These are phyloP conservation scores for Salvelinus fontinalis DNA, from an alignment of 2,113 vertebrate species.

Conservation along the genomic window DNA sequence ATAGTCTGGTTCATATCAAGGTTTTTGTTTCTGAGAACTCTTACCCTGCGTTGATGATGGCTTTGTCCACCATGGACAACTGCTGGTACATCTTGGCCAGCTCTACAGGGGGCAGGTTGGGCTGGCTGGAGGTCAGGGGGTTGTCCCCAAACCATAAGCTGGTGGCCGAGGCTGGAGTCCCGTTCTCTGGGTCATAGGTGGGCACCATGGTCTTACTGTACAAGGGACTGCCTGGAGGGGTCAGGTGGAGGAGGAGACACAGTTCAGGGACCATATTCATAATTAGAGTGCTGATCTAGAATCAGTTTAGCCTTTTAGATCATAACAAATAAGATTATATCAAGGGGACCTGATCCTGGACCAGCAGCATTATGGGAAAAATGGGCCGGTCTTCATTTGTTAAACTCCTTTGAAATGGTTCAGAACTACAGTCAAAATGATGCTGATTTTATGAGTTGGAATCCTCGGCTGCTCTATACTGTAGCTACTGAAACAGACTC, in stretches of 20 bases:
- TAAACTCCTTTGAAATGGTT: background rate
- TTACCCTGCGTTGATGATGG: constrained; percentile 87
- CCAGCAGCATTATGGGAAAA: background rate
- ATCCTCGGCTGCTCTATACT: background rate
- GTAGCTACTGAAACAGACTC: background rate
- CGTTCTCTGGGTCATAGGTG: constrained; percentile 85
- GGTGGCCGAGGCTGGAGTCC: constrained; percentile 84
- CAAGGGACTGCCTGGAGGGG: constrained; percentile 75
- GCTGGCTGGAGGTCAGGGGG: constrained; percentile 76
- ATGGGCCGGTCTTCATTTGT: background rate
- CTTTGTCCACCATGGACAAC: constrained; percentile 87
- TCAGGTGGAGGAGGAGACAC: background rate
- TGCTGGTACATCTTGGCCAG: constrained; percentile 88
- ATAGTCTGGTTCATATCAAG: too few species aligned
- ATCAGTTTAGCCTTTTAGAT: too few species aligned
- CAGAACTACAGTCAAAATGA: constrained; percentile 10
- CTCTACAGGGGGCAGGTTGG: constrained; percentile 72
- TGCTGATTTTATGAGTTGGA: constrained; percentile 3
- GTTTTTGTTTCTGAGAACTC: constrained; percentile 4
- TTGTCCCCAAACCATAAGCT: constrained; percentile 89
- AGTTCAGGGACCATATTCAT: background rate
- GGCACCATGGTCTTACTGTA: constrained; percentile 95
- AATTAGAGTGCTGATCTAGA: too few species aligned
- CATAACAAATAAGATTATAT: too few species aligned
- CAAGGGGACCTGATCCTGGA: too few species aligned